phyloP scores from a whole-genome alignment of 2,888 invertebrate species.

The Drosophila dives region DNA sequence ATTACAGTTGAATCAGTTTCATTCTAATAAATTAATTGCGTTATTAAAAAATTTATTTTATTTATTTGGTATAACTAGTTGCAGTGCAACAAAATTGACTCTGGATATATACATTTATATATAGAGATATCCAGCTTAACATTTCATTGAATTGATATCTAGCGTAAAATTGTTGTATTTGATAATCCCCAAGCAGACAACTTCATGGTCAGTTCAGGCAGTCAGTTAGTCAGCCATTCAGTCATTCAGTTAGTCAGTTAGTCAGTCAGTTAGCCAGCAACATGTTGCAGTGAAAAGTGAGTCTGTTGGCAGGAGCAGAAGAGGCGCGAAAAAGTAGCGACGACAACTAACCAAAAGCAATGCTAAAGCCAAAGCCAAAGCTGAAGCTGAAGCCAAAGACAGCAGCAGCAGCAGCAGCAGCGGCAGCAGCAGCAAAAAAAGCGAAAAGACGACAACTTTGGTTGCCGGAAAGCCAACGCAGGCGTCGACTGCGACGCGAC shows the following conservation, averaged over 20 bases:
- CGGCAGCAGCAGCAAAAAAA: constrained; percentile 52
- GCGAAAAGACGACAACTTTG: constrained; percentile 72
- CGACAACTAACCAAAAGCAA: constrained; percentile 22
- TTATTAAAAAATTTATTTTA: neutral
- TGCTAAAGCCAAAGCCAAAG: constrained; percentile 29
- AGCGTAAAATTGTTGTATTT: constrained; percentile 42
- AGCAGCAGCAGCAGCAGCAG: constrained; percentile 6
- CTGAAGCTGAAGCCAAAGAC: constrained; percentile 4
- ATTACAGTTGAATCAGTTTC: neutral
- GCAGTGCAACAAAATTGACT: neutral
- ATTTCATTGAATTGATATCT: constrained; percentile 19
- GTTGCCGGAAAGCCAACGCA: constrained; percentile 40
- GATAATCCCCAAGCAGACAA: constrained; percentile 51
- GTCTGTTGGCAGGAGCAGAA: constrained; percentile 52
- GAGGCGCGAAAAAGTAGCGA: constrained; percentile 15
- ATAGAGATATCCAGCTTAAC: neutral
- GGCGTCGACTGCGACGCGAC: constrained; percentile 23
- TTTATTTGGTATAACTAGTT: neutral
- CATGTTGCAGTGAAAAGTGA: constrained; percentile 71
- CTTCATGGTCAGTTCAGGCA: constrained; percentile 39
- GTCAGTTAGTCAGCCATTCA: constrained; percentile 39
- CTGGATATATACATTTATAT: neutral
- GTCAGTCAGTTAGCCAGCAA: constrained; percentile 58
- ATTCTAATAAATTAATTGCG: neutral
- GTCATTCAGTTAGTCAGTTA: constrained; percentile 26